Evolutionary conservation across 1,140 invertebrate species (phyloP).

Genomic region (Halictus rubicundus): DNA sequence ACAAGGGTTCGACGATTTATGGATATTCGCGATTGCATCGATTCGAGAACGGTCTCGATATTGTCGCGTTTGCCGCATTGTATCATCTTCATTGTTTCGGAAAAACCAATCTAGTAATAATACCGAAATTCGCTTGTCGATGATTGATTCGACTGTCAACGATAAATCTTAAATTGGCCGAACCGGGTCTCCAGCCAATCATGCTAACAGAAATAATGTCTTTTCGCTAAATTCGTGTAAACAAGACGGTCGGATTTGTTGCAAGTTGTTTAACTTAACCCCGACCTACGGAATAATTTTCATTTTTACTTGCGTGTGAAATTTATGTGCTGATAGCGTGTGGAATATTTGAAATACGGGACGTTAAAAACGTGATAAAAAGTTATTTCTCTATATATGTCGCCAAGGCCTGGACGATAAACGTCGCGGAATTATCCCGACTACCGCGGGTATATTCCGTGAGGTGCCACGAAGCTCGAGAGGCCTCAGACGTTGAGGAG

Average conservation of each 20-base stretch:
- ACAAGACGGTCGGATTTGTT: not conserved
- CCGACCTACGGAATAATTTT: not conserved
- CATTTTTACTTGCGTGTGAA: not conserved
- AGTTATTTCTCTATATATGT: too few relatives aligned
- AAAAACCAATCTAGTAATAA: constrained; percentile 47
- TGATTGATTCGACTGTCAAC: constrained; percentile 35
- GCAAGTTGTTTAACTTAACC: not conserved
- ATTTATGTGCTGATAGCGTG: too few relatives aligned
- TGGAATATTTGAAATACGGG: too few relatives aligned
- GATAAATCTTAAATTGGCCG: constrained; percentile 26
- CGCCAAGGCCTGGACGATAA: too few relatives aligned
- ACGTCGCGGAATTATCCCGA: too few relatives aligned
- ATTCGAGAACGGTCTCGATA: constrained; percentile 12
- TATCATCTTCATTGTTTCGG: constrained; percentile 30
- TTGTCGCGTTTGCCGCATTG: constrained; percentile 5
- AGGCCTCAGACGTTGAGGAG: too few relatives aligned
- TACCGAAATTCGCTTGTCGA: constrained; percentile 36
- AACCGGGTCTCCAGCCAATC: not conserved
- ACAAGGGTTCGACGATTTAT: constrained; percentile 19
- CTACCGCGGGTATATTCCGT: too few relatives aligned
- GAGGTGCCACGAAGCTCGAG: too few relatives aligned
- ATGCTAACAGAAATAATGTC: constrained; percentile 5
- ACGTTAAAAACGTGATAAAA: too few relatives aligned
- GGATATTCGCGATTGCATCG: constrained; percentile 2
- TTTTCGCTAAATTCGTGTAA: constrained; percentile 2